These are phyloP conservation scores for Drosophila albomicans DNA, from an alignment of 1,140 invertebrate genomes.

Conservation along the genomic window DNA sequence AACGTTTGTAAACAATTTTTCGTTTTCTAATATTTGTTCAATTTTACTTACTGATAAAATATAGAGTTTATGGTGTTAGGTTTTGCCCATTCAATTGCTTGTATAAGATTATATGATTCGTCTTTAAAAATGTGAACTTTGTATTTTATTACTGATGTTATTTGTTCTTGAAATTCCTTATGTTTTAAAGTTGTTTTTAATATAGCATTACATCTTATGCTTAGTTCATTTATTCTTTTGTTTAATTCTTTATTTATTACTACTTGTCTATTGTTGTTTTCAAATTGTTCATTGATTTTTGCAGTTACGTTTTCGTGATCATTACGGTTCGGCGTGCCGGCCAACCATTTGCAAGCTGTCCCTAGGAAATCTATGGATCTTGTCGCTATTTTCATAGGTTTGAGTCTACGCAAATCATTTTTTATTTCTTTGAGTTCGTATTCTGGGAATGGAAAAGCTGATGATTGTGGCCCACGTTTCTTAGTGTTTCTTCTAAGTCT, in stretches of 20 bases:
- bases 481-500: background rate
- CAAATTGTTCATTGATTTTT: background rate
- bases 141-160: too few species aligned
- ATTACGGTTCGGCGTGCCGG: too few species aligned
- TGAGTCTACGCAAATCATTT: background rate
- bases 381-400: too few species aligned
- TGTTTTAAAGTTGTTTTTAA: too few species aligned
- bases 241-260: too few species aligned
- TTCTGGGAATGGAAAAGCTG: too few species aligned
- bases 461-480: background rate
- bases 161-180: too few species aligned
- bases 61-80: too few species aligned
- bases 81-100: conserved; percentile 15
- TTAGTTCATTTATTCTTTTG: conserved; percentile 11
- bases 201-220: background rate
- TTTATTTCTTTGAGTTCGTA: background rate
- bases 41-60: background rate
- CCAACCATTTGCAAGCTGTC: too few species aligned
- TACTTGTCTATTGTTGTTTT: too few species aligned
- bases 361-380: too few species aligned
- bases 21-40: background rate
- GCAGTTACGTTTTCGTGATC: too few species aligned
- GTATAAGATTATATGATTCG: background rate
- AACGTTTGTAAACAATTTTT: background rate
- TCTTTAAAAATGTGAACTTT: background rate